Evolutionary conservation across 2,113 vertebrate species (phyloP), one percentile per base, ranked within the genome.

Genomic region (Perognathus longimembris): DNA sequence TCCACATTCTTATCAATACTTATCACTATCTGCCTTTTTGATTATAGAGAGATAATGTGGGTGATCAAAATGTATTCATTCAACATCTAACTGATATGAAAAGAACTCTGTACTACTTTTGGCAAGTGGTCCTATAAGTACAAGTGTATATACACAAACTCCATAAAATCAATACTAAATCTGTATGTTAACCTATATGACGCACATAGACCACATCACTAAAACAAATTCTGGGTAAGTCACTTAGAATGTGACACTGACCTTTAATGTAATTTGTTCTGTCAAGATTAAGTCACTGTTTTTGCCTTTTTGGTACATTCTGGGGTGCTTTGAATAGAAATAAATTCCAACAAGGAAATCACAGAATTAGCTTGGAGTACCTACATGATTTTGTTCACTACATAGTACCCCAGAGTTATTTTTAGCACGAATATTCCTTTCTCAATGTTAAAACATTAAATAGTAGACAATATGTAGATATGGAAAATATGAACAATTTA

Each of bases 191-290:
- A 89, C 69, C 42, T 75, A 85, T 17, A 79, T n/a, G 15, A n/a
- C 20, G 91, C 36, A 67, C 14, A 54, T 18, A 92, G 34, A 75
- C 10, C 14, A 45, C 1, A 75, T 54, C 76, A 87, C 21, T 78
- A 30, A 82, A 92, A 89, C 45, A 90, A 82, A 94, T 91, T 70
- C 45, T 92, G 34, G 36, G 30, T 32, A 94, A 74, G 30, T 81
- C 32, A 92, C 67, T 92, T 70, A 69, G 28, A 86, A 83, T 84
- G 70, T 78, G 42, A 82, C 54, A 32, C 5, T 92, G 73, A 93
- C 24, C 24, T 94, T 91, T 64, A 87, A 89, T 57, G 81, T 67
- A 61, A 71, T 32, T 92, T 94, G 63, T 93, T 92, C 78, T 74
- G 22, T 71, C 92, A 88, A 80, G 7, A 89, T 78, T 74, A 85